phyloP scores from a whole-genome alignment of 1,140 invertebrate genomes.

The Cotesia glomerata region DNA sequence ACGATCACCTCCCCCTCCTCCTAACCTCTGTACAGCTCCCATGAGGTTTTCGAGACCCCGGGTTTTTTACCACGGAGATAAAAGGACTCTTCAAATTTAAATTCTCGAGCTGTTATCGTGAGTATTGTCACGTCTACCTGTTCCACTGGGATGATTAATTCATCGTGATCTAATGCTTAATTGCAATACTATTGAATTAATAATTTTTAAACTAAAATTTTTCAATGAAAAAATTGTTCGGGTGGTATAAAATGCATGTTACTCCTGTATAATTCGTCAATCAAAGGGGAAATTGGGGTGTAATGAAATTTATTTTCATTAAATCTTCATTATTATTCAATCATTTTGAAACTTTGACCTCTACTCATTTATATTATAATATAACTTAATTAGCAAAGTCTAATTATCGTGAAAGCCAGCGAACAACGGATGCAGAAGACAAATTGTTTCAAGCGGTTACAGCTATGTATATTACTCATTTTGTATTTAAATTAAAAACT shows the following conservation, averaged over 20 bases:
- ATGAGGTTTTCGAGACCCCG: background rate
- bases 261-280: background rate
- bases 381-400: background rate
- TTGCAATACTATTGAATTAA: background rate
- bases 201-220: background rate
- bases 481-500: too few relatives aligned
- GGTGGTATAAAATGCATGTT: too few relatives aligned
- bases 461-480: too few relatives aligned
- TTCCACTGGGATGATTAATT: background rate
- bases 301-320: background rate
- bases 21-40: background rate
- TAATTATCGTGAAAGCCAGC: slow-evolving; percentile 1
- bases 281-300: background rate
- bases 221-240: background rate
- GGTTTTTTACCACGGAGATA: background rate
- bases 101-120: slow-evolving; percentile 4
- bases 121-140: background rate
- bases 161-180: background rate
- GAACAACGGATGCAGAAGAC: too few relatives aligned
- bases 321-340: slow-evolving; percentile 4
- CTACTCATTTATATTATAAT: background rate
- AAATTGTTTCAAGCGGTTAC: too few relatives aligned
- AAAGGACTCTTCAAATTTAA: slow-evolving; percentile 3
- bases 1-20: background rate
- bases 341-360: slow-evolving; percentile 5